phyloP scores from a whole-genome alignment of 1,140 invertebrate genomes.

The Ostrea denselamellosa region DNA sequence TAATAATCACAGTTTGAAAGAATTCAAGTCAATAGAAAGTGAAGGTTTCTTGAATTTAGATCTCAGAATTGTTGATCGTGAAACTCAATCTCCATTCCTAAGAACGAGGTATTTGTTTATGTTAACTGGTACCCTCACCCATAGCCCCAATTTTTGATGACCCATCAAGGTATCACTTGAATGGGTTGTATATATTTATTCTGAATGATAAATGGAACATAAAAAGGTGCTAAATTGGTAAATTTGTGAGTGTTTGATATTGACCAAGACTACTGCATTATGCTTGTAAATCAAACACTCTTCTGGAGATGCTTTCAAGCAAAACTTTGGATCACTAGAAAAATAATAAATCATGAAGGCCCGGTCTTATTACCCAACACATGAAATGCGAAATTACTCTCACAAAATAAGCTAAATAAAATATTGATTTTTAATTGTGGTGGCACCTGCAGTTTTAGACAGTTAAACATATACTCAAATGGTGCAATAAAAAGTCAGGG shows the following conservation, averaged over 20 bases:
- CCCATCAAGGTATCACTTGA: constrained; percentile 2
- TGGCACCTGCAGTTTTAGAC: no score
- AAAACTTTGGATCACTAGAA: constrained; percentile 26
- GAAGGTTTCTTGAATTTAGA: neutral
- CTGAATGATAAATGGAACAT: constrained; percentile 30
- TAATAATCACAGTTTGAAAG: neutral
- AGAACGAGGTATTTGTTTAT: neutral
- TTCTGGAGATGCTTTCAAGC: constrained; percentile 5
- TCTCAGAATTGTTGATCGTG: neutral
- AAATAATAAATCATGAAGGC: constrained; percentile 15
- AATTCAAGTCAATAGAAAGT: neutral
- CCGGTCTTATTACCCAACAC: neutral
- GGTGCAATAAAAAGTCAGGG: no score
- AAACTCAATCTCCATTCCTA: neutral
- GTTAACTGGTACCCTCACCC: constrained; percentile 3
- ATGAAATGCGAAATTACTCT: neutral
- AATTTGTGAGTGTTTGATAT: constrained; percentile 10
- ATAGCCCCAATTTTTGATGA: neutral
- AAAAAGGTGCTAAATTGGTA: constrained; percentile 36
- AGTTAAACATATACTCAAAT: no score
- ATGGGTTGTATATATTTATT: constrained; percentile 38
- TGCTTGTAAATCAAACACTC: constrained; percentile 19
- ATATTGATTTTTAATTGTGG: no score
- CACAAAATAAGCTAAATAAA: neutral
- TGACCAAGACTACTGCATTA: constrained; percentile 1